Evolutionary conservation across 1,140 invertebrate species (phyloP), one percentile per base, ranked within the genome.

Genomic region (Drosophila parabipectinata): DNA sequence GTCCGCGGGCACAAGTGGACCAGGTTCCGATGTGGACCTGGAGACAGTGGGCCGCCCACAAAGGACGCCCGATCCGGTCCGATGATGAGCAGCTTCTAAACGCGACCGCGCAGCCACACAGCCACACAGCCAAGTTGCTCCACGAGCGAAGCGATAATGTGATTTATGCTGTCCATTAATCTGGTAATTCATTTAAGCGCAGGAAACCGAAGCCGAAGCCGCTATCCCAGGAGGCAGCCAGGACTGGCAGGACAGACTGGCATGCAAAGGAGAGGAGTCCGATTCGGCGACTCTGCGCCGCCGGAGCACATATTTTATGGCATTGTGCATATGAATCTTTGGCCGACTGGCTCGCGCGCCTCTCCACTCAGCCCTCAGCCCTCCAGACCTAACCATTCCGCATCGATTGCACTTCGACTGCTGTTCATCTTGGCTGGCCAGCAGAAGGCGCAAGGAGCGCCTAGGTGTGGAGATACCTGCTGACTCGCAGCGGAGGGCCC

Each of bases 141-240:
- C 81, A 77, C 77, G 87, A 87, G 87, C 72, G 87, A 91, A 91
- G 90, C 90, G 90, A 91, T 91, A 91, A 91, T 91, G 90, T 91
- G 90, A 91, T 91, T 91, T 91, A 91, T 91, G 78, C 83, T 77
- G 90, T 91, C 90, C 90, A 91, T 91, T 91, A 91, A 91, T 91
- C 83, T 91, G 87, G 90, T 91, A 91, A 91, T 91, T 91, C 90
- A 91, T 91, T 91, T 90, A 82, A 77, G 84, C 88, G 72, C 79
- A 77, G 79, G 79, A 88, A 87, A 87, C 82, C 74, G 82, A 44
- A 81, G 69, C 82, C 74, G 82, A 44, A 81, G 69, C 79, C 79
- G 64, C 72, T 59, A 76, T 58, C 37, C 53, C 53, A 12, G n/a
- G 24, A 10, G 34, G 26, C 61, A 18, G 18, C 18, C n/a, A 62